Percentiles rank a stretch among this genome's conserved stretches.
phyloP scores from a whole-genome alignment of 2,113 vertebrate species.

The Zapornia atra region DNA sequence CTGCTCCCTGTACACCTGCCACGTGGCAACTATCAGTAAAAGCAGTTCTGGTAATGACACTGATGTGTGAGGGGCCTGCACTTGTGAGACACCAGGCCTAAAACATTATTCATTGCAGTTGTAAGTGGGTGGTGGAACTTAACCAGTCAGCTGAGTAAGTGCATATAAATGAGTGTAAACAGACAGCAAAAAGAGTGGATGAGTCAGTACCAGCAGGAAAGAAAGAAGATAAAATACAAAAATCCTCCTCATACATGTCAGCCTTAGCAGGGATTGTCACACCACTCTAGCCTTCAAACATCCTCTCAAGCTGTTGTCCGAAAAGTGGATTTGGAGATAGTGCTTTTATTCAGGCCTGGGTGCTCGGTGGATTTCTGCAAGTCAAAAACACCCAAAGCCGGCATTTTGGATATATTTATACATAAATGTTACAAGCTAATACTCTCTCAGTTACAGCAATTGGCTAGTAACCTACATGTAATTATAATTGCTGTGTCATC shows the following conservation, averaged over 20 bases:
- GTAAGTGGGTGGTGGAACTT: constrained; percentile 31
- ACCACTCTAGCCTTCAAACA: background rate
- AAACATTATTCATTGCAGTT: constrained; percentile 32
- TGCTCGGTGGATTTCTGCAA: too few relatives aligned
- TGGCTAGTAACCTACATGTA: too few relatives aligned
- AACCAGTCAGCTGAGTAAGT: constrained; percentile 33
- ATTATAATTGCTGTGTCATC: too few relatives aligned
- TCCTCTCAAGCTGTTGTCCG: background rate
- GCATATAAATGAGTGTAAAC: constrained; percentile 7
- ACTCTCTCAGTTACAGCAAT: too few relatives aligned
- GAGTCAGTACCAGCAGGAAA: background rate
- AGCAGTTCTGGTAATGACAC: constrained; percentile 41
- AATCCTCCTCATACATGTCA: background rate
- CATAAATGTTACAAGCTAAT: too few relatives aligned
- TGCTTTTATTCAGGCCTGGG: too few relatives aligned
- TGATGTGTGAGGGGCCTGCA: constrained; percentile 47
- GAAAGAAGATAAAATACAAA: background rate
- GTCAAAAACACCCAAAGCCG: too few relatives aligned
- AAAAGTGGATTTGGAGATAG: too few relatives aligned
- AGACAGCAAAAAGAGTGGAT: background rate
- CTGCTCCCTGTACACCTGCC: constrained; percentile 5
- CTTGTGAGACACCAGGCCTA: background rate
- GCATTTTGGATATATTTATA: too few relatives aligned
- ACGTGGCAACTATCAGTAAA: constrained; percentile 33
- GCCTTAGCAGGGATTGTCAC: background rate